These are phyloP conservation scores for Thelaira solivaga DNA, from an alignment of 2,888 invertebrate genomes.

Conservation along the genomic window DNA sequence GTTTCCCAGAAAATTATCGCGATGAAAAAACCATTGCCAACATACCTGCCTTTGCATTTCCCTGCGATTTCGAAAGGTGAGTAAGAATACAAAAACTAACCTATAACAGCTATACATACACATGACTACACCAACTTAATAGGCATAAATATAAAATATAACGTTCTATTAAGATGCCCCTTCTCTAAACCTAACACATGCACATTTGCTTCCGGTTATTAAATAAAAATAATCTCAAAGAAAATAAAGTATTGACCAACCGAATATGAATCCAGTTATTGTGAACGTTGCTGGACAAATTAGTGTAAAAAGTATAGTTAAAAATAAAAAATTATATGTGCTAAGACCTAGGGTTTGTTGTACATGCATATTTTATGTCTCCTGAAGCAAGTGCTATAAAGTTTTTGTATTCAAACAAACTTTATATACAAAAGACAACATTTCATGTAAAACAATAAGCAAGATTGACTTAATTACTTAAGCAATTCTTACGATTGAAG, in stretches of 20 bases:
- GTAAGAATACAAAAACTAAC: slow-evolving; percentile 69
- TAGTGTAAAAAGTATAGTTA: too few species aligned
- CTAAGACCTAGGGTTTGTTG: too few species aligned
- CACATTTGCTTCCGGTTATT: slow-evolving; percentile 61
- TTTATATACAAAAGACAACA: too few species aligned
- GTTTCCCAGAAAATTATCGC: slow-evolving; percentile 89
- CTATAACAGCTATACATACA: background rate
- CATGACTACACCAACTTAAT: background rate
- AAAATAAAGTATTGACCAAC: background rate
- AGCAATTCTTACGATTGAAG: too few species aligned
- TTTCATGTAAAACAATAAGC: too few species aligned
- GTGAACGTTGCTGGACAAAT: too few species aligned
- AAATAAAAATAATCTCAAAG: background rate
- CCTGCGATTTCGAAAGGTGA: slow-evolving; percentile 87
- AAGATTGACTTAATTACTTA: too few species aligned
- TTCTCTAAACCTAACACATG: slow-evolving; percentile 48
- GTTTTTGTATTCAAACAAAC: too few species aligned
- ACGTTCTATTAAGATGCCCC: slow-evolving; percentile 24
- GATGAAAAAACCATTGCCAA: slow-evolving; percentile 91
- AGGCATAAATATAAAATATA: background rate
- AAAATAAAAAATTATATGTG: too few species aligned
- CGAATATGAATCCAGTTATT: background rate
- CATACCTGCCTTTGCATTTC: slow-evolving; percentile 95
- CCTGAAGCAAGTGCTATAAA: too few species aligned
- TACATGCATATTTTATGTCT: too few species aligned